Conservation (phyloP, 2,888 invertebrate genomes). For the Drosophila tanythrix region DNA sequence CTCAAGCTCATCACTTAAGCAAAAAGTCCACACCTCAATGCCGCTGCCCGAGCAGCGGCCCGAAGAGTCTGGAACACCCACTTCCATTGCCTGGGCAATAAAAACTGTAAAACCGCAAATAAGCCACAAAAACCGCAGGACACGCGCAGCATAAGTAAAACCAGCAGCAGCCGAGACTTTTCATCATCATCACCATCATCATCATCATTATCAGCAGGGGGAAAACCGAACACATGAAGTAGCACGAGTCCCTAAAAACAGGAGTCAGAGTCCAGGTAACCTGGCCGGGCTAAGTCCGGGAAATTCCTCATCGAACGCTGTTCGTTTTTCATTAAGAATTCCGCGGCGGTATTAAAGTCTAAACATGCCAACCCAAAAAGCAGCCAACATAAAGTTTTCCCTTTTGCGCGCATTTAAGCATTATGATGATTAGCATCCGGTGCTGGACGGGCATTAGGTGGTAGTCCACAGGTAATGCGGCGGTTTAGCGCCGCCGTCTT, state of each 20-base stretch:
- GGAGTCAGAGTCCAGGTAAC: constrained; percentile 61
- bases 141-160: constrained; percentile 64
- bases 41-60: constrained; percentile 11
- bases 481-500: constrained; percentile 68
- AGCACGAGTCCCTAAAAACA: constrained; percentile 27
- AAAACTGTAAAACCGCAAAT: constrained; percentile 68
- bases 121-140: constrained; percentile 70
- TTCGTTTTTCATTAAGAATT: constrained; percentile 77
- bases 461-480: constrained; percentile 37
- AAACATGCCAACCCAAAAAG: constrained; percentile 75
- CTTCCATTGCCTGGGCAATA: constrained; percentile 54
- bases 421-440: constrained; percentile 75
- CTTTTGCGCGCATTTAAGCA: constrained; percentile 57
- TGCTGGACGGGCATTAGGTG: constrained; percentile 33
- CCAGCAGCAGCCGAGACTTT: constrained; percentile 27
- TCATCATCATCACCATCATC: constrained; percentile 52
- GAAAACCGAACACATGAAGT: constrained; percentile 61
- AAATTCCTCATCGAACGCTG: constrained; percentile 56
- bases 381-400: constrained; percentile 58
- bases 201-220: constrained; percentile 41
- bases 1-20: constrained; percentile 55
- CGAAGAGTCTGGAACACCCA: constrained; percentile 59
- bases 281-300: constrained; percentile 35
- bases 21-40: constrained; percentile 70
- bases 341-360: constrained; percentile 79